phyloP scores from a whole-genome alignment of 2,888 invertebrate genomes.

The Yponomeuta evonymella region DNA sequence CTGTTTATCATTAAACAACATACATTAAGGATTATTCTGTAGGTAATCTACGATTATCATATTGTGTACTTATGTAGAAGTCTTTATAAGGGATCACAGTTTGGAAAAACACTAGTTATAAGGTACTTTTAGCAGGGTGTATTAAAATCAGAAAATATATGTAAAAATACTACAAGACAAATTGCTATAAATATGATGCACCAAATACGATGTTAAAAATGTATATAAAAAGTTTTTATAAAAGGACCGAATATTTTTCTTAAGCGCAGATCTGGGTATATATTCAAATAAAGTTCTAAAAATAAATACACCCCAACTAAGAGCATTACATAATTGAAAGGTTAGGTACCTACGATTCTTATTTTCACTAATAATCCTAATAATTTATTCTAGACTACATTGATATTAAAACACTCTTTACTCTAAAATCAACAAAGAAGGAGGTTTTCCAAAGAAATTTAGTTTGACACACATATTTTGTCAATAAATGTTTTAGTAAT shows the following conservation, averaged over 20 bases:
- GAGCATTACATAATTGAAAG: conserved; percentile 29
- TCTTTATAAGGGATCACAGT: conserved; percentile 76
- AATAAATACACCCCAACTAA: conserved; percentile 22
- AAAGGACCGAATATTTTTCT: not conserved
- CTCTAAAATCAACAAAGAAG: too few relatives aligned
- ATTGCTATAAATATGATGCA: too few relatives aligned
- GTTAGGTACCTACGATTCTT: conserved; percentile 24
- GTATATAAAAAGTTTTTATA: too few relatives aligned
- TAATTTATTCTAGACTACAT: not conserved
- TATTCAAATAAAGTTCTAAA: not conserved
- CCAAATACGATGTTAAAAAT: too few relatives aligned
- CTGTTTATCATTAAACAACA: conserved; percentile 7
- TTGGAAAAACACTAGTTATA: conserved; percentile 65
- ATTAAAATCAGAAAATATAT: conserved; percentile 20
- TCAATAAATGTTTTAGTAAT: too few relatives aligned
- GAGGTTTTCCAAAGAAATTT: too few relatives aligned
- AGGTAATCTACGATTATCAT: conserved; percentile 23
- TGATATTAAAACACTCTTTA: not conserved
- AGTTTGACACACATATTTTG: too few relatives aligned
- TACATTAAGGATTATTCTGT: not conserved
- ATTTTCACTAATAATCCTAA: not conserved
- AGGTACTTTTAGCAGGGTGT: conserved; percentile 50
- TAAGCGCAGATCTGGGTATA: not conserved
- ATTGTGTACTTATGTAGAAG: conserved; percentile 68
- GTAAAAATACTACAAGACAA: too few relatives aligned